A percentile compares a stretch with the other conserved stretches of the same genome.
Evolutionary conservation across 2,888 invertebrate species (phyloP).

Genomic region (Diloba caeruleocephala): DNA sequence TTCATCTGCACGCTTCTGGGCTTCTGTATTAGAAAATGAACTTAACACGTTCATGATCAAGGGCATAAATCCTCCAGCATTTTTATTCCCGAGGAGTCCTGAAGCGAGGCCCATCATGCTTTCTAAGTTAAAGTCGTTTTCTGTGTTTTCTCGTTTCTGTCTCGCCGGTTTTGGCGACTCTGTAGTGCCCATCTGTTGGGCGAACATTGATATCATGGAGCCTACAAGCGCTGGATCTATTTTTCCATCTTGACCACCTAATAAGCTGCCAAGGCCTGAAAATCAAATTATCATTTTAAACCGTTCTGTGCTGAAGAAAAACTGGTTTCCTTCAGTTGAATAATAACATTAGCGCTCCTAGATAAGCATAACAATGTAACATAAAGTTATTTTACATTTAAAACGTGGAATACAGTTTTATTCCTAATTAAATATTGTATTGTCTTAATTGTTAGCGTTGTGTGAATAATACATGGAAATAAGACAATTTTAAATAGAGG

Average conservation of each 20-base stretch:
- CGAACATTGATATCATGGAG: slow-evolving; percentile 83
- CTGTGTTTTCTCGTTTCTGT: slow-evolving; percentile 69
- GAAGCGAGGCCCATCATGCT: slow-evolving; percentile 88
- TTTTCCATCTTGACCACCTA: slow-evolving; percentile 89
- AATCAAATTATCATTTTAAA: slow-evolving; percentile 36
- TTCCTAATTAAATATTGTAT: not conserved
- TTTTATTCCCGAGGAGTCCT: slow-evolving; percentile 84
- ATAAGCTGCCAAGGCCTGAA: slow-evolving; percentile 85
- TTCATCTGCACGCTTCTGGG: slow-evolving; percentile 88
- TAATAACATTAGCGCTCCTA: no score
- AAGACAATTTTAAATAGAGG: not conserved
- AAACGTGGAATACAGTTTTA: no score
- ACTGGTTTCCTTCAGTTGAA: no score
- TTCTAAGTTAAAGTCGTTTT: slow-evolving; percentile 85
- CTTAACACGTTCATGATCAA: slow-evolving; percentile 91
- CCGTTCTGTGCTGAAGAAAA: no score
- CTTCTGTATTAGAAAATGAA: slow-evolving; percentile 90
- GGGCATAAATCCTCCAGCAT: slow-evolving; percentile 88
- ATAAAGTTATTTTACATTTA: no score
- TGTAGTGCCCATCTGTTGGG: slow-evolving; percentile 74
- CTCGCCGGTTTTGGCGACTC: slow-evolving; percentile 60
- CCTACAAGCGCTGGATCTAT: slow-evolving; percentile 88
- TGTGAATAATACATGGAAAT: slow-evolving; percentile 2
- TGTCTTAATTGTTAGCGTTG: not conserved
- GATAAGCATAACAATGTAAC: no score